phyloP scores from a whole-genome alignment of 2,888 invertebrate genomes.

The Cordylochernes scorpioides region DNA sequence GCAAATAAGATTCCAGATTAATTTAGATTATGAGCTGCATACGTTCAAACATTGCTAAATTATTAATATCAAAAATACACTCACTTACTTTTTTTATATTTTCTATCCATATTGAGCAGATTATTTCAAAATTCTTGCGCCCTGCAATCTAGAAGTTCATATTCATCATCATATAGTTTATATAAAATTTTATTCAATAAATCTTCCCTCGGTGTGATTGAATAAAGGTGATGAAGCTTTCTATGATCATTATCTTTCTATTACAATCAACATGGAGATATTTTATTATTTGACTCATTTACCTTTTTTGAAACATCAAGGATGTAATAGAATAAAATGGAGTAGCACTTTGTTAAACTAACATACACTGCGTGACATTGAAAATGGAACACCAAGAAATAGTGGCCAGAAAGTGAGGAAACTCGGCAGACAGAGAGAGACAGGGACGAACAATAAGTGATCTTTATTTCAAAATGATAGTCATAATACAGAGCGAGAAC shows the following conservation, averaged over 20 bases:
- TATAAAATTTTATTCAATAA: conserved; percentile 2
- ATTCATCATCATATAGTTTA: conserved; percentile 2
- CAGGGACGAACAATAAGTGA: too few species aligned
- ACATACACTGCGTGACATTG: too few species aligned
- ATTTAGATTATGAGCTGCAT: conserved; percentile 2
- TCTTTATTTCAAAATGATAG: too few species aligned
- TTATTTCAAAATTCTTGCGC: conserved; percentile 2
- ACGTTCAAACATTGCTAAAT: conserved; percentile 2
- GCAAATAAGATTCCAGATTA: background rate
- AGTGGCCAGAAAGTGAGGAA: too few species aligned
- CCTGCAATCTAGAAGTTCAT: conserved; percentile 1
- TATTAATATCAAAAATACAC: conserved; percentile 2
- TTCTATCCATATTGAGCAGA: conserved; percentile 2
- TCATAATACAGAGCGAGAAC: too few species aligned
- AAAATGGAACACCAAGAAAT: too few species aligned
- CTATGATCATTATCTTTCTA: conserved; percentile 1
- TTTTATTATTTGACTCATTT: conserved; percentile 1
- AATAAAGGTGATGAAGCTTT: conserved; percentile 3
- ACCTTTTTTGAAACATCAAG: conserved; percentile 3
- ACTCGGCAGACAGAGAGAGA: too few species aligned
- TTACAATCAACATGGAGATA: conserved; percentile 2
- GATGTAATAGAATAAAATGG: conserved; percentile 1
- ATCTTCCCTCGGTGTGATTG: conserved; percentile 2
- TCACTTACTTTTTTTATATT: conserved; percentile 2
- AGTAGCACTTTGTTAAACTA: too few species aligned